Evolutionary conservation across 2,888 invertebrate species (phyloP).

Genomic region (Drosophila atripex): DNA sequence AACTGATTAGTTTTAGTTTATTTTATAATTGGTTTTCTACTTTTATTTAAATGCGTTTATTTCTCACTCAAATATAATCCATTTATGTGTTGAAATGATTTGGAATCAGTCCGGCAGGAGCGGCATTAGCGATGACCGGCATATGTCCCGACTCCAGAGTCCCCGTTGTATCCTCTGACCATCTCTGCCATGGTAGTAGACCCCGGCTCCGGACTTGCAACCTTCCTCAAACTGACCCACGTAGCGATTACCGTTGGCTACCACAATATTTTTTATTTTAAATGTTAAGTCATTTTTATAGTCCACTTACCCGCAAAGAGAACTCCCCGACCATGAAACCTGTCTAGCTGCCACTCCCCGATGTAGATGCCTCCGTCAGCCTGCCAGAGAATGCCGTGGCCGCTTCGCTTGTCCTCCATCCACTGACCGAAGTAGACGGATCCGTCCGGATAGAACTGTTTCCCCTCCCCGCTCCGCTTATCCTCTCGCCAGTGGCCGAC

Average conservation of each 20-base stretch:
- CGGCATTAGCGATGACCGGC: constrained; percentile 73
- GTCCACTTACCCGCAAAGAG: constrained; percentile 68
- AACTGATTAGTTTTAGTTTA: constrained; percentile 47
- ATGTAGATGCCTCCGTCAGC: constrained; percentile 78
- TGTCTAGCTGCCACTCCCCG: constrained; percentile 82
- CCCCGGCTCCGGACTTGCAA: constrained; percentile 81
- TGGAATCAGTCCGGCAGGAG: background rate
- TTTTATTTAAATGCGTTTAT: background rate
- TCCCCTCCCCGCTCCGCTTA: constrained; percentile 81
- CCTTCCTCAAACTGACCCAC: constrained; percentile 80
- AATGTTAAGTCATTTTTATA: background rate
- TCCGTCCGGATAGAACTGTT: constrained; percentile 79
- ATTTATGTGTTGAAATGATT: background rate
- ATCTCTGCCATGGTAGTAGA: constrained; percentile 74
- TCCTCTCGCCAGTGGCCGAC: constrained; percentile 80
- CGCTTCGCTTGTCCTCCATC: constrained; percentile 74
- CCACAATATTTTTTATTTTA: background rate
- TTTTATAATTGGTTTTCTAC: constrained; percentile 3
- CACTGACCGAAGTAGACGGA: constrained; percentile 80
- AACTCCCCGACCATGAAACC: constrained; percentile 79
- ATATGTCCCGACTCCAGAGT: constrained; percentile 77
- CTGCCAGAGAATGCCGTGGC: constrained; percentile 82
- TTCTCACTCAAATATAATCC: constrained; percentile 15
- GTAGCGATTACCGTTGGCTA: constrained; percentile 82
- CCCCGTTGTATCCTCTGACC: constrained; percentile 79